Conservation (phyloP, 2,888 invertebrate genomes). For the Leptopilina syphax region DNA sequence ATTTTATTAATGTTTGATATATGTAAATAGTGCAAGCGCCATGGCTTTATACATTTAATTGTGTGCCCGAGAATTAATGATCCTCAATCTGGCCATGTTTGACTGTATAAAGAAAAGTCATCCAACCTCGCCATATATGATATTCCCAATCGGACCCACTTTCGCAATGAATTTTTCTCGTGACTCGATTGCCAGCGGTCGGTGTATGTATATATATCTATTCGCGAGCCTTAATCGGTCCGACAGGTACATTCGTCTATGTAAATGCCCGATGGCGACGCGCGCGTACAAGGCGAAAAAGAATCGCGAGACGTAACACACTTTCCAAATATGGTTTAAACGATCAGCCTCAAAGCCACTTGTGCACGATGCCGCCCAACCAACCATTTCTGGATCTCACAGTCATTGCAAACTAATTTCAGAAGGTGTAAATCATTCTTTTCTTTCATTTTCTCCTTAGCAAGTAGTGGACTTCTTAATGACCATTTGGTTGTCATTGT, state of each 20-base stretch:
- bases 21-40: slow-evolving; percentile 14
- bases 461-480: neutral
- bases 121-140: slow-evolving; percentile 55
- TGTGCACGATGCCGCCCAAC: slow-evolving; percentile 15
- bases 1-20: neutral
- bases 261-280: slow-evolving; percentile 61
- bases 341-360: slow-evolving; percentile 36
- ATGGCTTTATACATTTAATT: neutral
- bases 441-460: neutral
- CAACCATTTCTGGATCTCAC: slow-evolving; percentile 19
- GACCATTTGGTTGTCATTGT: neutral
- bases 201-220: slow-evolving; percentile 39
- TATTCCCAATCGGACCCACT: slow-evolving; percentile 53
- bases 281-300: slow-evolving; percentile 54
- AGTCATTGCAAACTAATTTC: slow-evolving; percentile 7
- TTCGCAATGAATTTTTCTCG: slow-evolving; percentile 57
- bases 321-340: slow-evolving; percentile 39
- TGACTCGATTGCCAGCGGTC: slow-evolving; percentile 7
- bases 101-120: slow-evolving; percentile 44
- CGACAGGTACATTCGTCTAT: slow-evolving; percentile 62
- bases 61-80: slow-evolving; percentile 44
- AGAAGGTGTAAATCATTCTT: slow-evolving; percentile 12
- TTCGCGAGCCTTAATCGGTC: slow-evolving; percentile 51
- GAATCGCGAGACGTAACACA: slow-evolving; percentile 46
- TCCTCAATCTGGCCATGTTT: slow-evolving; percentile 40